Percentiles rank a stretch among this genome's conserved stretches.
phyloP scores from a whole-genome alignment of 2,113 vertebrate species.

The Trogon melanurus region DNA sequence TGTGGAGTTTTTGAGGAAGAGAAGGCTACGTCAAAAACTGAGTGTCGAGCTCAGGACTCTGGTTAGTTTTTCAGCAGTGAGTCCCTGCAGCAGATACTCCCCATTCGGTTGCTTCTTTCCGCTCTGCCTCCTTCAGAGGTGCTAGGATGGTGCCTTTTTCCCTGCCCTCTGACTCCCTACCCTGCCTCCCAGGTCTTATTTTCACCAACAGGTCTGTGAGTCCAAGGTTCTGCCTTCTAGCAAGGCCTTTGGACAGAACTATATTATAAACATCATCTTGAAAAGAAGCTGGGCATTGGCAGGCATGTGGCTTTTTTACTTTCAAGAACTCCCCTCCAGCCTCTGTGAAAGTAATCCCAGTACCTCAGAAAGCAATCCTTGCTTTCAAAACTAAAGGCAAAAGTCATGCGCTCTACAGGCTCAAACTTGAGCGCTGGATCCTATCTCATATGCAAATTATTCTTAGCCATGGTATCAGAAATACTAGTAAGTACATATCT shows the following conservation, averaged over 20 bases:
- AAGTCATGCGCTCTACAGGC: background rate
- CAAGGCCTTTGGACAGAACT: background rate
- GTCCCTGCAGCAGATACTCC: accelerated
- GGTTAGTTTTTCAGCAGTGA: background rate
- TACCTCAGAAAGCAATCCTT: background rate
- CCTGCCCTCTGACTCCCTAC: background rate
- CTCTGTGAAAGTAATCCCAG: background rate
- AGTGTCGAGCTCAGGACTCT: background rate
- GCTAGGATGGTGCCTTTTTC: background rate
- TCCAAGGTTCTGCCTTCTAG: background rate
- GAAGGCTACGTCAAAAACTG: background rate
- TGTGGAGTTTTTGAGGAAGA: background rate
- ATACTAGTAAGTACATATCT: background rate
- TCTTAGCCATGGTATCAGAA: conserved; percentile 1
- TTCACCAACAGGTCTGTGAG: background rate
- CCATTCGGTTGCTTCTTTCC: background rate
- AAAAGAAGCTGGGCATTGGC: background rate
- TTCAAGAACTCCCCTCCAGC: background rate
- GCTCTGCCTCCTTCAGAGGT: background rate
- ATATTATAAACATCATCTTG: background rate
- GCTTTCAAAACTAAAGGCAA: background rate
- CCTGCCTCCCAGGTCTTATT: background rate
- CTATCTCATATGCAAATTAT: background rate
- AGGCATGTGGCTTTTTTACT: background rate
- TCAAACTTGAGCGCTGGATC: background rate